A percentile compares a stretch with the other conserved stretches of the same genome.
phyloP scores from a whole-genome alignment of 92 coral and sea anemone genomes.

The Phymanthus crucifer region DNA sequence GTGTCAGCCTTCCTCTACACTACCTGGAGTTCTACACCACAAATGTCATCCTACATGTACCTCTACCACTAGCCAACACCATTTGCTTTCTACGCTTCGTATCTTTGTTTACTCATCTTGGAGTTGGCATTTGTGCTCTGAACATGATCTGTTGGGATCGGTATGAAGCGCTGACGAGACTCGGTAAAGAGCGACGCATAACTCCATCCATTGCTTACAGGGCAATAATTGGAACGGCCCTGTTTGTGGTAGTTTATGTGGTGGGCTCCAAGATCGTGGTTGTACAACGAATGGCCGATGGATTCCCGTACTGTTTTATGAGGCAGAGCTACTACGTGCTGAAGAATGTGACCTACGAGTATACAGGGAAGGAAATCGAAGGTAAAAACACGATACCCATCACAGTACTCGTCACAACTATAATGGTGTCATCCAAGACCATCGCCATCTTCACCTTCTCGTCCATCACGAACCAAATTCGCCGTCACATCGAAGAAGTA shows the following conservation, averaged over 20 bases:
- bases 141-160: slow-evolving; percentile 27
- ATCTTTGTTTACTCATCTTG: slow-evolving; percentile 11
- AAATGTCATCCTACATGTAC: background rate
- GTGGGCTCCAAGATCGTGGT: background rate
- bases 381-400: background rate
- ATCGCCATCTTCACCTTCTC: slow-evolving; percentile 18
- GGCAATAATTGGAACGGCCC: background rate
- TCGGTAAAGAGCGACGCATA: background rate
- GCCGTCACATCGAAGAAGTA: slow-evolving; percentile 12
- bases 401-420: background rate
- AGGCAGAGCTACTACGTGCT: slow-evolving; percentile 1
- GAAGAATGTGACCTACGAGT: background rate
- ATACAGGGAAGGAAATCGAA: background rate
- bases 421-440: slow-evolving; percentile 2
- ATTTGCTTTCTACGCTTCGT: slow-evolving; percentile 4
- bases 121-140: slow-evolving; percentile 13
- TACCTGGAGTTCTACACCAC: slow-evolving; percentile 17
- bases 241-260: background rate
- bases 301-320: background rate
- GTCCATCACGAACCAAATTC: slow-evolving; percentile 3
- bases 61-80: slow-evolving; percentile 5
- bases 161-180: slow-evolving; percentile 18
- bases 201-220: slow-evolving; percentile 5
- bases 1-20: slow-evolving; percentile 10
- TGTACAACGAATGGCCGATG: background rate